Percentiles rank a stretch among this genome's conserved stretches.
Conservation (phyloP, 2,113 vertebrate species). For the Meleagris gallopavo region DNA sequence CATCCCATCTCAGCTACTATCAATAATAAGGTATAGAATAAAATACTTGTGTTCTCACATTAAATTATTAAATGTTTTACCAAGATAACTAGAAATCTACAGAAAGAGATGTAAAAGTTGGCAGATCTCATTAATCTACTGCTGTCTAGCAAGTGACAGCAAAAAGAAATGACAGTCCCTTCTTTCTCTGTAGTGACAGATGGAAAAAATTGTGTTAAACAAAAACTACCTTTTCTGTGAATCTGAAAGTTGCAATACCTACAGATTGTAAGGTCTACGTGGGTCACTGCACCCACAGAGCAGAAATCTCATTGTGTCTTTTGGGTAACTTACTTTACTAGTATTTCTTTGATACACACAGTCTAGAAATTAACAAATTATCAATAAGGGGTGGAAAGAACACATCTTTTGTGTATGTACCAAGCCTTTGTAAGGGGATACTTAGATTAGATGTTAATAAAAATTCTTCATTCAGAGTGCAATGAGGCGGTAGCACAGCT, state of each 20-base stretch:
- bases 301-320: neutral
- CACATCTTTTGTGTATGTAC: neutral
- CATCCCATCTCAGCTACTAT: neutral
- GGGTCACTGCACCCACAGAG: neutral
- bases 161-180: neutral
- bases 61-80: constrained; percentile 17
- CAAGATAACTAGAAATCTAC: neutral
- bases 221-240: neutral
- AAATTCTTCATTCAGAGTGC: too few relatives aligned
- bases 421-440: neutral
- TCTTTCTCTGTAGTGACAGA: neutral
- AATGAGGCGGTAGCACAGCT: too few relatives aligned
- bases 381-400: neutral
- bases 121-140: neutral
- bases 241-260: neutral
- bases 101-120: neutral
- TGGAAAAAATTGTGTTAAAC: neutral
- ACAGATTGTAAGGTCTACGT: neutral
- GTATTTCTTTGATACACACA: neutral
- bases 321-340: neutral
- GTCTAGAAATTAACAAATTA: neutral
- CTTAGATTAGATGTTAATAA: too few relatives aligned
- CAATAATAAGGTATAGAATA: neutral
- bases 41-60: neutral
- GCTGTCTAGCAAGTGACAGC: neutral